phyloP scores from a whole-genome alignment of 92 coral and sea anemone species.

The Bergia puertoricense region DNA sequence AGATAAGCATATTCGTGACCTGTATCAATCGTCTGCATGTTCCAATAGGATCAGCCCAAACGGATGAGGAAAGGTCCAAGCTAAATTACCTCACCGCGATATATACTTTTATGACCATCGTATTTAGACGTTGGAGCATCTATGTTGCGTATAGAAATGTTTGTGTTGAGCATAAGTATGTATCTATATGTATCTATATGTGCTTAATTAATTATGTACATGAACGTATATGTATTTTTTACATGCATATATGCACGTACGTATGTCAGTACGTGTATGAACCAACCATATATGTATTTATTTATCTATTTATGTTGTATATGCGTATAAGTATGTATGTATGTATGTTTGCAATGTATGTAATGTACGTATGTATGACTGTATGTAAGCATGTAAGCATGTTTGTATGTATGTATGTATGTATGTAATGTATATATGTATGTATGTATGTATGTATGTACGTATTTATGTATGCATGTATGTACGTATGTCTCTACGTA shows the following conservation, averaged over 20 bases:
- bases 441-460: background rate
- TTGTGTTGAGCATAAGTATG: too few species aligned
- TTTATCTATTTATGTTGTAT: too few species aligned
- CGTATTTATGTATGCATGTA: background rate
- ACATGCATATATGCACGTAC: background rate
- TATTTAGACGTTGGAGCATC: background rate
- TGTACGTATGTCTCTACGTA: background rate
- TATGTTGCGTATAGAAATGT: background rate
- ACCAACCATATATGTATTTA: background rate
- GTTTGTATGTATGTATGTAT: background rate
- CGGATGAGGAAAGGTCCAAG: too few species aligned
- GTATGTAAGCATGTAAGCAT: background rate
- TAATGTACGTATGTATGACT: background rate
- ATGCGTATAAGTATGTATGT: background rate
- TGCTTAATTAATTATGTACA: background rate
- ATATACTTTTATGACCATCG: background rate
- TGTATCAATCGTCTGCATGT: too few species aligned
- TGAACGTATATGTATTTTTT: background rate
- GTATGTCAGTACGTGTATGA: background rate
- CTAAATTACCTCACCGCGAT: background rate
- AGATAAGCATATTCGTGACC: too few species aligned
- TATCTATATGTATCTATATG: background rate
- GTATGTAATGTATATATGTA: background rate
- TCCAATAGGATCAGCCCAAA: background rate
- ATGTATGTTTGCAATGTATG: background rate